phyloP scores from a whole-genome alignment of 2,797 vertebrate species.

The Arnoldichthys spilopterus region DNA sequence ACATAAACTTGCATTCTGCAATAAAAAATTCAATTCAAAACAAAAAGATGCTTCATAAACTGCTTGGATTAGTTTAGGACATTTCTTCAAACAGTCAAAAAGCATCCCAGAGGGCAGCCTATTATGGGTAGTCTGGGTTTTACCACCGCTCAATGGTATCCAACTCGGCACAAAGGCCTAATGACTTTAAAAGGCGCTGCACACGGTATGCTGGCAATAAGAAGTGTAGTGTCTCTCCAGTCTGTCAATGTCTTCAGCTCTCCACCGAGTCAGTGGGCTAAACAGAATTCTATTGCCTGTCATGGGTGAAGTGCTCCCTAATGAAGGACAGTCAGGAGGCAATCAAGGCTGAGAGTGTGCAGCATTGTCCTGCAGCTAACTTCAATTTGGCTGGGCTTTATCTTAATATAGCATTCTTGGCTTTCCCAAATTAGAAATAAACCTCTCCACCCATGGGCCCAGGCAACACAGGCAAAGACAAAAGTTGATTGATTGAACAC shows the following conservation, averaged over 20 bases:
- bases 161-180: slow-evolving; percentile 1
- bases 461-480: slow-evolving; percentile 38
- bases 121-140: not conserved
- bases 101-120: not conserved
- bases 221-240: slow-evolving; percentile 27
- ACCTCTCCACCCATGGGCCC: slow-evolving; percentile 52
- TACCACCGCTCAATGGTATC: slow-evolving; percentile 3
- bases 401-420: slow-evolving; percentile 63
- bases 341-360: slow-evolving; percentile 62
- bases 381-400: slow-evolving; percentile 71
- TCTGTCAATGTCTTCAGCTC: slow-evolving; percentile 51
- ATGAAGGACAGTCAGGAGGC: slow-evolving; percentile 70
- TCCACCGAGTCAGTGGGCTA: slow-evolving; percentile 39
- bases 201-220: slow-evolving; percentile 8
- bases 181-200: slow-evolving; percentile 39
- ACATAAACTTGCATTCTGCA: no score
- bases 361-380: slow-evolving; percentile 66
- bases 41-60: no score
- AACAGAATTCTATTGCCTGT: slow-evolving; percentile 64
- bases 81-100: not conserved
- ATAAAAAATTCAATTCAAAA: no score
- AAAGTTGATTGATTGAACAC: slow-evolving; percentile 68
- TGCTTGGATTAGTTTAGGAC: no score
- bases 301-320: slow-evolving; percentile 64
- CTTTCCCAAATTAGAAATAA: slow-evolving; percentile 68